Base-by-base conservation (phyloP, 2,113 vertebrate genomes). In the Chinchilla lanigera region DNA sequence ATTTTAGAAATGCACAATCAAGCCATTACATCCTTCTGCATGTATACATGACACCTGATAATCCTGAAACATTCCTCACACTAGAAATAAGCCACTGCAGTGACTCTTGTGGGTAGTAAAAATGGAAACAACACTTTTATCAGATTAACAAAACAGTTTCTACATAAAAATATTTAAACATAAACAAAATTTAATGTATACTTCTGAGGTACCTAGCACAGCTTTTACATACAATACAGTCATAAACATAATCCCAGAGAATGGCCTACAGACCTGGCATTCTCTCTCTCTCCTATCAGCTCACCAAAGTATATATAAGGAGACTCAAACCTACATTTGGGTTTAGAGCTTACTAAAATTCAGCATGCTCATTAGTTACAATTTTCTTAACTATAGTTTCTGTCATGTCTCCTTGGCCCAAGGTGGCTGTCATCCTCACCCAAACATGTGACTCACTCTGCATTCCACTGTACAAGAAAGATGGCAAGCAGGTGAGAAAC, bases 71-170 rank as follows among this genome's bases (percentile, higher is more conserved):
- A 85, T 44, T 50, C 54, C 50, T 90, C 56, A 41, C 58, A 35
- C 38, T 80, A 96, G 38, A 91, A 17, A 67, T 24, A n/a, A 89
- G 26, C 71, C 69, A 89, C 56, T 82, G 17, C 71, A 75, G 3
- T 47, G 6, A 89, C 61, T 54, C n/a, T 56, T 61, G 22, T 50
- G 16, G 26, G 3, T 83, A 84, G 47, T 91, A 85, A 94, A 93
- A 88, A 81, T 47, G 87, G 87, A 92, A 85, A 83, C 52, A 93
- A 93, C 95, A 87, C 73, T 87, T 81, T 87, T 83, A 69, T 20
- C 26, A 95, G 44, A 92, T 82, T 81, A 94, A 93, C 16, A 87
- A 96, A 93, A 63, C 67, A 86, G 50, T 92, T 92, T 92, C 19
- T 71, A 85, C 8, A 83, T 87, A 63, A 41, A 91, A 0, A 67